phyloP scores from a whole-genome alignment of 2,797 vertebrate species.

The Acanthurus lineatus region DNA sequence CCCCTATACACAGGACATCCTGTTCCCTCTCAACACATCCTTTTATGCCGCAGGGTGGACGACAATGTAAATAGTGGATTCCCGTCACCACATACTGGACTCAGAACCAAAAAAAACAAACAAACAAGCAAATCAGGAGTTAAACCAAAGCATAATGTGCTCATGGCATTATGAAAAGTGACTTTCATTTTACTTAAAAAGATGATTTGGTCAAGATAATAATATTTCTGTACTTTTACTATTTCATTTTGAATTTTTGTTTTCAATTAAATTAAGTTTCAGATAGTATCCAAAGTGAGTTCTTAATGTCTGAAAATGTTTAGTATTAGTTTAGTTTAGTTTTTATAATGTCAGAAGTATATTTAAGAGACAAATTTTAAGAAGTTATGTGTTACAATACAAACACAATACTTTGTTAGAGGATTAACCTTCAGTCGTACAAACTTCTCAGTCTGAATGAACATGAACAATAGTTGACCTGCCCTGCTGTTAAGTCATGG shows the following conservation, averaged over 20 bases:
- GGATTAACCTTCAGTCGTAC: too few relatives aligned
- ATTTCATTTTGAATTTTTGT: too few relatives aligned
- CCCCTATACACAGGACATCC: constrained; percentile 66
- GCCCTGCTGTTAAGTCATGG: neutral
- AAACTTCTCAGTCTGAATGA: too few relatives aligned
- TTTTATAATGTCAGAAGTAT: too few relatives aligned
- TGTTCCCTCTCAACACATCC: constrained; percentile 52
- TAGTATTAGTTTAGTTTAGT: too few relatives aligned
- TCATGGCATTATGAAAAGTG: neutral
- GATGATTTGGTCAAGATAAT: neutral
- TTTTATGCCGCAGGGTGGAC: constrained; percentile 41
- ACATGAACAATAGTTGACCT: neutral
- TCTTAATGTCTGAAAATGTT: too few relatives aligned
- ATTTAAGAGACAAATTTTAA: too few relatives aligned
- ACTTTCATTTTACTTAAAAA: neutral
- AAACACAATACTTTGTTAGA: too few relatives aligned
- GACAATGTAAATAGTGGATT: constrained; percentile 51
- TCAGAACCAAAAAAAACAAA: neutral
- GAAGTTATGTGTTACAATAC: too few relatives aligned
- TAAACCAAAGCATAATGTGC: neutral
- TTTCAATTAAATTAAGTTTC: too few relatives aligned
- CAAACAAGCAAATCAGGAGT: neutral
- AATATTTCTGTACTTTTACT: too few relatives aligned
- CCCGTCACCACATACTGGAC: constrained; percentile 44
- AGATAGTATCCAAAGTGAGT: too few relatives aligned